Evolutionary conservation across 1,140 invertebrate species (phyloP), one percentile per base, ranked within the genome.

Genomic region (Eulimnadia texana): DNA sequence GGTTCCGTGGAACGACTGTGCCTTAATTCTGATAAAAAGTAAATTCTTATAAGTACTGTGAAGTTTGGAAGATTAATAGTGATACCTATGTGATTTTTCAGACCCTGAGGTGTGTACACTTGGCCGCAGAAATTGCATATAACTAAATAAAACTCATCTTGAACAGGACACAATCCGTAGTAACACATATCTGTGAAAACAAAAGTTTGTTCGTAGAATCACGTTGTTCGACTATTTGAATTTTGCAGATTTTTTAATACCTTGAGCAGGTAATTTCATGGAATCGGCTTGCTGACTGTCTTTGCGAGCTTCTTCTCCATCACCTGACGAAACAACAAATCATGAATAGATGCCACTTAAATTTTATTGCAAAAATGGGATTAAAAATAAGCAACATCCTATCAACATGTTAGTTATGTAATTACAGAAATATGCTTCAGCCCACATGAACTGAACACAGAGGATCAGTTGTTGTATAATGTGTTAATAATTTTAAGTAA

Each of bases 91-190:
- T 79, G 77, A 62, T 68, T 66, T 62, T 74, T 71, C 33, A 79
- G 69, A 47, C 75, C 76, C 66, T 78, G 76, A 60, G 77, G 76
- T 67, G 78, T 79, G 58, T 78, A 66, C 57, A 77, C 71, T 65
- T 75, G 70, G 57, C 71, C 70, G 69, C 77, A 79, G 42, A 70
- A 68, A 65, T 78, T 73, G 72, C 77, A 79, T 23, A 76, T 70
- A 56, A 77, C 74, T 42, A 79, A 67, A 63, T 74, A 77, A 67
- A 77, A 78, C 61, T 77, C 74, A 70, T 78, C 77, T 66, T 70
- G 70, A 24, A 74, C 72, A 56, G 77, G 77, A 70, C 76, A 77
- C 27, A 73, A 66, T 20, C 77, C 77, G 74, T 74, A 78, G 47
- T 77, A 66, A 59, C 66, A 61, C 72, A 75, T 77, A 69, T 79